Percentiles rank a stretch among this genome's conserved stretches.
Evolutionary conservation across 2,888 invertebrate species (phyloP).

Genomic region (Cheilosia urbana): DNA sequence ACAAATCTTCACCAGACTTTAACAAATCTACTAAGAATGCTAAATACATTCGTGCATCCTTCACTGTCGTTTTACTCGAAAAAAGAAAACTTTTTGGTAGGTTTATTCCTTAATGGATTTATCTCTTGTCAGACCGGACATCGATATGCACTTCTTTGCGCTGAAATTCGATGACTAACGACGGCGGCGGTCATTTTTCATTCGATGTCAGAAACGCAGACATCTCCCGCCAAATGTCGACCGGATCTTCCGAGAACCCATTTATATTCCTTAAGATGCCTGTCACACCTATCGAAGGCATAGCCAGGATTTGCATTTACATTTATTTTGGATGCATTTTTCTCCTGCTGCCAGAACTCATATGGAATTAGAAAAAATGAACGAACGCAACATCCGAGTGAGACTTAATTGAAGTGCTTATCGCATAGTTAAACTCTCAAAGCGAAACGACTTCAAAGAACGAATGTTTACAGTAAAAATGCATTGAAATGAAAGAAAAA

Average conservation of each 20-base stretch:
- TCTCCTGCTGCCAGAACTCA: not conserved
- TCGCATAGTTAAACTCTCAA: conserved; percentile 22
- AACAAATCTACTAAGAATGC: no score
- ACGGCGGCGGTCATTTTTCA: conserved; percentile 38
- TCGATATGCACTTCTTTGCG: not conserved
- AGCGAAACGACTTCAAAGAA: conserved; percentile 25
- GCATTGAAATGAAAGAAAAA: conserved; percentile 7
- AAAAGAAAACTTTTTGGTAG: not conserved
- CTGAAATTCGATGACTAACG: conserved; percentile 45
- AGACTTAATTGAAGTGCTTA: conserved; percentile 27
- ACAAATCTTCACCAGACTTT: no score
- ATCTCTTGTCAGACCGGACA: not conserved
- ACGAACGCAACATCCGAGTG: conserved; percentile 16
- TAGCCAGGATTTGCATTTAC: not conserved
- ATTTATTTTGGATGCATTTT: not conserved
- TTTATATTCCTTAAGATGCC: not conserved
- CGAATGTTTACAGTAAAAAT: not conserved
- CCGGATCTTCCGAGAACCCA: not conserved
- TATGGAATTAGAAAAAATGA: conserved; percentile 6
- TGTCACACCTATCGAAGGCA: not conserved
- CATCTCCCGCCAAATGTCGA: not conserved
- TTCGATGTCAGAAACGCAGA: conserved; percentile 26
- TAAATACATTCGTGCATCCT: not conserved
- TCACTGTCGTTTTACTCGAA: not conserved
- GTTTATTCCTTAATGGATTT: not conserved